Evolutionary conservation across 2,797 vertebrate genomes (phyloP).

Genomic region (Sebastes steindachneri): DNA sequence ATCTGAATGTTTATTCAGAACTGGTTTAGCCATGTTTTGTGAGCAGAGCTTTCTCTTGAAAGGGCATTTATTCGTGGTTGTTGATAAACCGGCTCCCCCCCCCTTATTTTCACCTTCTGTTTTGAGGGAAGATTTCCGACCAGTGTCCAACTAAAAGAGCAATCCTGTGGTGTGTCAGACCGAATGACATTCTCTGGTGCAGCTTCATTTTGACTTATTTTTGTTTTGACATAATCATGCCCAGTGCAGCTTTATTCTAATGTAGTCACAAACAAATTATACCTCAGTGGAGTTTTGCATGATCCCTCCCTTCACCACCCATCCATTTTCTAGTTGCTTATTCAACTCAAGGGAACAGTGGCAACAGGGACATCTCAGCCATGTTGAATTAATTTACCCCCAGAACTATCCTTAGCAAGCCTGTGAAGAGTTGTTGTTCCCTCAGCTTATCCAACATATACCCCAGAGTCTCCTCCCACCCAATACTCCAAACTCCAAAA

Average conservation of each 20-base stretch:
- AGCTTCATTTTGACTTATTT: not conserved
- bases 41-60: not conserved
- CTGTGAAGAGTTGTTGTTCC: not conserved
- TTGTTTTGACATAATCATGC: not conserved
- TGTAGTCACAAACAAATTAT: not conserved
- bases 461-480: not conserved
- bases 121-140: not conserved
- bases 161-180: not conserved
- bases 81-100: not conserved
- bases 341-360: not conserved
- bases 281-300: not conserved
- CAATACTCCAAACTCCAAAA: not conserved
- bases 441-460: not conserved
- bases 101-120: not conserved
- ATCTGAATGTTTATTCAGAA: not conserved
- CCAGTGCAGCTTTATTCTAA: not conserved
- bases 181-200: not conserved
- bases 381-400: not conserved
- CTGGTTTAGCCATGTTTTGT: not conserved
- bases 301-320: not conserved
- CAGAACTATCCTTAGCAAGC: not conserved
- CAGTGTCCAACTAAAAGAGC: not conserved
- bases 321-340: constrained; percentile 3
- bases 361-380: not conserved
- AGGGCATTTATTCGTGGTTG: not conserved